Percentiles rank a stretch among this genome's conserved stretches.
These are phyloP conservation scores for Crotalus helleri DNA, from an alignment of 2,113 vertebrate species.

Conservation along the genomic window DNA sequence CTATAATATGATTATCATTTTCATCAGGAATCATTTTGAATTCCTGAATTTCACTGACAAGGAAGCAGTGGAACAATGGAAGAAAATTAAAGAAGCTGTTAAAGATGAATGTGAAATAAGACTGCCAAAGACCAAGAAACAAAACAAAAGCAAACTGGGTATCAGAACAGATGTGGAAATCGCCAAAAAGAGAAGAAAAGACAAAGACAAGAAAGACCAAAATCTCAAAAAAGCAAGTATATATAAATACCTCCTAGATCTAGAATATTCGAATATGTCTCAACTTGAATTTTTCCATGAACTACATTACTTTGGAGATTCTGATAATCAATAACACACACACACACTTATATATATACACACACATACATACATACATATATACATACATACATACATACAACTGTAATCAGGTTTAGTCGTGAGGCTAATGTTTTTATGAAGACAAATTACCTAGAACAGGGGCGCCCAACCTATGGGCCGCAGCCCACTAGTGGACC, in stretches of 20 bases:
- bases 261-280: neutral
- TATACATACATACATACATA: neutral
- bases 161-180: neutral
- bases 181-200: neutral
- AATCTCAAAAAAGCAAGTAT: neutral
- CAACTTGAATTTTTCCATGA: neutral
- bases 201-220: neutral
- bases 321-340: neutral
- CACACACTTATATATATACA: too few relatives aligned
- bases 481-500: too few relatives aligned
- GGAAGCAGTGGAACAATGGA: neutral
- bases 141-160: neutral
- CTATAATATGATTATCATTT: neutral
- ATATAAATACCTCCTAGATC: neutral
- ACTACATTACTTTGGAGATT: neutral
- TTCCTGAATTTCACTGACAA: neutral
- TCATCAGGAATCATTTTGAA: neutral
- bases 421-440: neutral
- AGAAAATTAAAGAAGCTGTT: neutral
- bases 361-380: neutral
- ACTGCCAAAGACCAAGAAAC: neutral
- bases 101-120: neutral
- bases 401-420: neutral
- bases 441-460: neutral
- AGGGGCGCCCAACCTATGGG: too few relatives aligned